phyloP scores from a whole-genome alignment of 2,797 vertebrate genomes.

The Halcyon leucocephala region DNA sequence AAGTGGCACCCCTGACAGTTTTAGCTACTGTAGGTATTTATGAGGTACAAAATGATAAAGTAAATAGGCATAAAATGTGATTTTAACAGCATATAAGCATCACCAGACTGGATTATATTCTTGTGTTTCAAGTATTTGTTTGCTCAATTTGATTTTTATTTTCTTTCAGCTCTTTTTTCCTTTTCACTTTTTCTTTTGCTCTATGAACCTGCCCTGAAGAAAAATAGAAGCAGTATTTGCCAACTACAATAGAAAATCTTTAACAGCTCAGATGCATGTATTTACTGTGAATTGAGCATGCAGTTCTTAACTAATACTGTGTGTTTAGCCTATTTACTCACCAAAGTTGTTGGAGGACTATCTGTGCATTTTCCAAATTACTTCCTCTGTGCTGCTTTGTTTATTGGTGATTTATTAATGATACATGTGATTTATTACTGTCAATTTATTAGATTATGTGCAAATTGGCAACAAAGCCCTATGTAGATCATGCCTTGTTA shows the following conservation, averaged over 20 bases:
- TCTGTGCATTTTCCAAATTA: conserved; percentile 14
- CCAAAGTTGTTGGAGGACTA: not conserved
- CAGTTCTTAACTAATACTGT: not conserved
- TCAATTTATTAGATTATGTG: conserved; percentile 62
- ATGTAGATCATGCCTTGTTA: conserved; percentile 58
- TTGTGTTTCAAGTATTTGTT: not conserved
- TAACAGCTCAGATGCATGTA: not conserved
- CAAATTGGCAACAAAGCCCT: conserved; percentile 58
- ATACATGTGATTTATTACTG: conserved; percentile 64
- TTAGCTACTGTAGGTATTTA: conserved; percentile 50
- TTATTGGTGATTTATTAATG: conserved; percentile 60
- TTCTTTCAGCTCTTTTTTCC: not conserved
- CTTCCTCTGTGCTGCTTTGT: conserved; percentile 34
- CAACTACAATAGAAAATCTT: not conserved
- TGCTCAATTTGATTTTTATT: not conserved
- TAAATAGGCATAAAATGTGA: conserved; percentile 20
- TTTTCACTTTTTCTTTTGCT: not conserved
- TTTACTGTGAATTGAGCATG: not conserved
- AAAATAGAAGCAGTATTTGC: not conserved
- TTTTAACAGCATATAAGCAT: not conserved
- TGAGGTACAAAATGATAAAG: conserved; percentile 47
- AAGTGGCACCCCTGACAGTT: conserved; percentile 41
- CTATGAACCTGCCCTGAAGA: not conserved
- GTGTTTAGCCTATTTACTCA: conserved; percentile 16
- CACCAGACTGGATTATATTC: conserved; percentile 1